Evolutionary conservation across 2,113 vertebrate genomes (phyloP), one percentile per base, ranked within the genome.

Genomic region (Pyxicephalus adspersus): DNA sequence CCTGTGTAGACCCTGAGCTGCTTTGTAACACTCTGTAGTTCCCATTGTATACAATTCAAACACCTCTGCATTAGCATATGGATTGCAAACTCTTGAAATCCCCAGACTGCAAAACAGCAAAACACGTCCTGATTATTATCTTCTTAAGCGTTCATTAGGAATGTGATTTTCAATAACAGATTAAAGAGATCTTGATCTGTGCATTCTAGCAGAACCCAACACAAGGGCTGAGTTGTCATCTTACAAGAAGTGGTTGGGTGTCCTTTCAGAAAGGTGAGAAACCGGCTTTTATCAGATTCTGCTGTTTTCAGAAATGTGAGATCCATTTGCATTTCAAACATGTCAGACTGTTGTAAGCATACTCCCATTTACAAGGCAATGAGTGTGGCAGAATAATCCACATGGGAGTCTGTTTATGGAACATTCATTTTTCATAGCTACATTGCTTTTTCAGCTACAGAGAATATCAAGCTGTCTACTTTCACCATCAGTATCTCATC

Each of bases 251-350:
- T 31, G 61, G 51, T 55, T 75, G 71, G 70, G 51, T 82, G 80
- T 82, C 70, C 61, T 22, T 66, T 82, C 63, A 82, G 51, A 82
- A 66, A 82, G 80, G 80, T 82, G 80, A 66, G 61, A 75, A 60
- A 82, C 71, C 29, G 38, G 60, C 80, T 75, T 82, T 82, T 75
- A 82, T 82, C 80, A 82, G 63, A 65, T 75, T 82, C 23, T 15
- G 28, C 57, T 71, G 50, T 60, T 51, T 66, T 66, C 50, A 75
- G 45, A 55, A 64, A n/a, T 31, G 11, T 29, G 20, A 82, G 52
- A 58, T 1, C 70, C 52, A 82, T 82, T 82, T 82, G 63, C 80
- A 82, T 82, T 82, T 82, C 80, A 82, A 75, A 75, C 80, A 82
- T 66, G 54, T 75, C 80, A 73, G 54, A 15, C 31, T 28, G 64